Evolutionary conservation across 2,888 invertebrate species (phyloP), one percentile per base, ranked within the genome.

Genomic region (Ectemnius cavifrons): DNA sequence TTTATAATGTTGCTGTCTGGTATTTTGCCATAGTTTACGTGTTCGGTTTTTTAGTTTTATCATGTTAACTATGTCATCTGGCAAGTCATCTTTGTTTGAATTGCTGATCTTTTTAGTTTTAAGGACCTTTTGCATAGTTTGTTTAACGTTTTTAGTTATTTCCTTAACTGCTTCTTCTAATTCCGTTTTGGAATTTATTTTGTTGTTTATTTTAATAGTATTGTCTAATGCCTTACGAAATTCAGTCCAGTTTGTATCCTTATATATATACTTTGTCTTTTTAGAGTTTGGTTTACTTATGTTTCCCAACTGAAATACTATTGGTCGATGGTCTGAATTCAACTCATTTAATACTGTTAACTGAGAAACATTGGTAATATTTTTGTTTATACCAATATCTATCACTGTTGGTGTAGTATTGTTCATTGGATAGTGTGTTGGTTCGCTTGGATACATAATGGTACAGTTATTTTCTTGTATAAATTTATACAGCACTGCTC

Each of bases 361-460:
- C 2, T 78, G 28, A 8, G 75, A 63, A 0, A 80, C 64, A 28
- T 78, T 70, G 0, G 11, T 62, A 6, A 82, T 28, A 60, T 84
- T 84, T 77, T 85, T 84, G n/a, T 73, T 81, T 20, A 84, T 14
- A 14, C 74, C 77, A 60, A 84, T 73, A 46, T 85, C 83, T 67
- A 85, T 82, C n/a, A 80, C 81, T 61, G 77, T 78, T 1, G 85
- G 81, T 1, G 77, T 80, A 11, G 28, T 73, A n/a, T 73, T 71
- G 27, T 82, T 85, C 1, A 23, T n/a, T n/a, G 83, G 85, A 18
- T 74, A 80, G 18, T 83, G 76, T 11, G 82, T 86, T 0, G 80
- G 83, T 69, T 73, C 67, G 16, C 80, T 47, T n/a, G 84, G 75
- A 59, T 67, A 79, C 13, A 78, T n/a, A 2, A 85, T 20, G 2